phyloP scores from a whole-genome alignment of 1,140 invertebrate genomes.

The Drosophila santomea region DNA sequence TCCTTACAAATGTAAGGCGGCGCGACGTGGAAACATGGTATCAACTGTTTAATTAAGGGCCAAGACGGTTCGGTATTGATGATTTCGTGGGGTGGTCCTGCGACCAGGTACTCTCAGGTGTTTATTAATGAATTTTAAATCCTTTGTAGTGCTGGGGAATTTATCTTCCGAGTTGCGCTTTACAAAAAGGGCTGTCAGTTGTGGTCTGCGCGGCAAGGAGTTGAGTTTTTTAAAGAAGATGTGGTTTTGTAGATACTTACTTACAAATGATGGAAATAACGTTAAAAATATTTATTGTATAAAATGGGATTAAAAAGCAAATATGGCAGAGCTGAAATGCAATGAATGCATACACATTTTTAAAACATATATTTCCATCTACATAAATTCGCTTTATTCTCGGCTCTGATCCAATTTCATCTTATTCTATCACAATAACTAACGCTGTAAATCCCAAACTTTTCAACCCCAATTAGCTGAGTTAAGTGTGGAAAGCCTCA shows the following conservation, averaged over 20 bases:
- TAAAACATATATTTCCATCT: no score
- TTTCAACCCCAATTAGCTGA: constrained; percentile 45
- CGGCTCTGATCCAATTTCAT: background rate
- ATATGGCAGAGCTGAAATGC: no score
- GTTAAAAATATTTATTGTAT: background rate
- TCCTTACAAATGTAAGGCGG: constrained; percentile 10
- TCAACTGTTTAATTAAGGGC: constrained; percentile 41
- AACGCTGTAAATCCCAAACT: constrained; percentile 11
- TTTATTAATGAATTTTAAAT: constrained; percentile 43
- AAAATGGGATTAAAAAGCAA: no score
- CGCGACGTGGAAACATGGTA: background rate
- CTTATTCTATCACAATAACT: constrained; percentile 23
- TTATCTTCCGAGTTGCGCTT: constrained; percentile 11
- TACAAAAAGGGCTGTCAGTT: background rate
- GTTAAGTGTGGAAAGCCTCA: constrained; percentile 45
- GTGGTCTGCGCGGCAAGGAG: constrained; percentile 3
- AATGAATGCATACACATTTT: no score
- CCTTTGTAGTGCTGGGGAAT: constrained; percentile 2
- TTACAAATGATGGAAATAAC: background rate
- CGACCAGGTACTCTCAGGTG: constrained; percentile 13
- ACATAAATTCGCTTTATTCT: background rate
- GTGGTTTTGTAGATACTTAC: background rate
- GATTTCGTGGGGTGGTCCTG: background rate
- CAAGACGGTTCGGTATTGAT: constrained; percentile 26
- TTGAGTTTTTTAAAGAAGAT: background rate